Conservation (phyloP, 1,140 invertebrate species). For the Macrocentrus cingulum region DNA sequence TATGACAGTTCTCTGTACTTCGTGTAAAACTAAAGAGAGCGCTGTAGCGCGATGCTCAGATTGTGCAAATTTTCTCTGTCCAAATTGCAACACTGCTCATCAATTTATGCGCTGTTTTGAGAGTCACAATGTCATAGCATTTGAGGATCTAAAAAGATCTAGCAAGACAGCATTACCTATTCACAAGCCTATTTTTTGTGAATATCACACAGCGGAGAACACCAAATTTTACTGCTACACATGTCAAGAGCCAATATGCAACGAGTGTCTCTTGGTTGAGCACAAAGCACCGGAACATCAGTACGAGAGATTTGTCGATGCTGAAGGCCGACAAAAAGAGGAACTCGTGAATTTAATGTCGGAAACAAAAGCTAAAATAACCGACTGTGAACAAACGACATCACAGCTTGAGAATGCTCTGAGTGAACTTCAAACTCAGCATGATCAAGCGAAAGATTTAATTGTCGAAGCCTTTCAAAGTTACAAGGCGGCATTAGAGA, state of each 20-base stretch:
- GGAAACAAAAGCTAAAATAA: constrained; percentile 73
- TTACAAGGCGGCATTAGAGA: constrained; percentile 81
- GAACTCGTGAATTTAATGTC: constrained; percentile 73
- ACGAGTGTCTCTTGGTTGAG: constrained; percentile 76
- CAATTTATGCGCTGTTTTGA: constrained; percentile 94
- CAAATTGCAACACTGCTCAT: constrained; percentile 91
- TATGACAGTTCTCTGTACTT: constrained; percentile 78
- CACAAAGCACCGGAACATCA: constrained; percentile 79
- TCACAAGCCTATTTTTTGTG: constrained; percentile 81
- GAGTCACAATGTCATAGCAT: constrained; percentile 83
- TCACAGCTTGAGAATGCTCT: constrained; percentile 73
- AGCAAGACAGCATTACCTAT: constrained; percentile 74
- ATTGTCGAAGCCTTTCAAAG: constrained; percentile 83
- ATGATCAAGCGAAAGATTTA: constrained; percentile 80
- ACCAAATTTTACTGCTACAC: constrained; percentile 81
- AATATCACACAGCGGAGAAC: constrained; percentile 73
- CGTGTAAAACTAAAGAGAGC: constrained; percentile 85
- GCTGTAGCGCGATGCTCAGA: constrained; percentile 90
- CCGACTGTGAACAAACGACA: constrained; percentile 74
- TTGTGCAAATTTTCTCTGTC: constrained; percentile 90
- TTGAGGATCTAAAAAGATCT: constrained; percentile 81
- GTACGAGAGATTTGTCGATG: constrained; percentile 75
- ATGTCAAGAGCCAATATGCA: constrained; percentile 78
- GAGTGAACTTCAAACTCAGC: constrained; percentile 82
- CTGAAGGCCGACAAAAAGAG: constrained; percentile 72